These are phyloP conservation scores for Solenodon paradoxus DNA, from an alignment of 2,113 vertebrate genomes.

Conservation along the genomic window DNA sequence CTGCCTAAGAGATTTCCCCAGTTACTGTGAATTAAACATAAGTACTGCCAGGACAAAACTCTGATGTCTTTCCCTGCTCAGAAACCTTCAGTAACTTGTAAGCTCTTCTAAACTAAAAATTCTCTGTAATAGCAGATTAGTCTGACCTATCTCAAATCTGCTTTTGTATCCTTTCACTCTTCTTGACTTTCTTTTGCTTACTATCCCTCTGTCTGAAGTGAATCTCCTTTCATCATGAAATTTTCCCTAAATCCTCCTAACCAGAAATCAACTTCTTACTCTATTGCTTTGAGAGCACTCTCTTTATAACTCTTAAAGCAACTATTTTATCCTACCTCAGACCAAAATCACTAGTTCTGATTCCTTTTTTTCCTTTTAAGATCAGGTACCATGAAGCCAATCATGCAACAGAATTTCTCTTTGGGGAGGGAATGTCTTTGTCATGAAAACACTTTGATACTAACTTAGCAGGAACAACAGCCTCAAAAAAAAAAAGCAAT, in stretches of 20 bases:
- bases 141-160: neutral
- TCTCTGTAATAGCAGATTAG: neutral
- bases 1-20: neutral
- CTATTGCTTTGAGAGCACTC: neutral
- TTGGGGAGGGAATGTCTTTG: neutral
- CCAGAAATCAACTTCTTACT: neutral
- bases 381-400: neutral
- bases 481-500: neutral
- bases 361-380: neutral
- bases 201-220: neutral
- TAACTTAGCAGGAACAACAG: neutral
- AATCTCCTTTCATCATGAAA: too few relatives aligned
- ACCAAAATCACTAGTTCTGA: neutral
- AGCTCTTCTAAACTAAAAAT: neutral
- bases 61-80: neutral
- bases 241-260: neutral
- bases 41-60: too few relatives aligned
- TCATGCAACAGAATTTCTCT: neutral
- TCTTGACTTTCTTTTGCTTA: neutral
- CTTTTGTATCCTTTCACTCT: neutral
- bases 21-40: neutral
- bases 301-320: neutral
- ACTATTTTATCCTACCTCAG: neutral
- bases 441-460: neutral
- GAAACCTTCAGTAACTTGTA: neutral